These are phyloP conservation scores for Papilio gigon DNA, from an alignment of 2,888 invertebrate species.

Conservation along the genomic window DNA sequence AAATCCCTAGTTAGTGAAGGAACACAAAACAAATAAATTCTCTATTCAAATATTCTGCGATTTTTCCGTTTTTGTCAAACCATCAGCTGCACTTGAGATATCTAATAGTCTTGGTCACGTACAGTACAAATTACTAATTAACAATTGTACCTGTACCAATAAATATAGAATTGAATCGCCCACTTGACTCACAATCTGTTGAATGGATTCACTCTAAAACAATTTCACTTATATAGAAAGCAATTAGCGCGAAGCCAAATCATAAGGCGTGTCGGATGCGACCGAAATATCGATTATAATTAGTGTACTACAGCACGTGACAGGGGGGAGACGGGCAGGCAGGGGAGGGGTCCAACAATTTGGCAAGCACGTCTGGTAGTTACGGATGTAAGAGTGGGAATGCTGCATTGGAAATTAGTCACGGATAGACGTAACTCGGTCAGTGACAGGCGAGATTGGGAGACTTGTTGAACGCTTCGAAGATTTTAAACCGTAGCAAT, in stretches of 20 bases:
- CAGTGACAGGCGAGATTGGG: slow-evolving; percentile 15
- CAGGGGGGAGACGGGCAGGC: not conserved
- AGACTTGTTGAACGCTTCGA: slow-evolving; percentile 6
- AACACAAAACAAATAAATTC: too few relatives aligned
- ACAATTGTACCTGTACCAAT: too few relatives aligned
- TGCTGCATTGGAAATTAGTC: slow-evolving; percentile 25
- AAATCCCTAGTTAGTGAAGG: too few relatives aligned
- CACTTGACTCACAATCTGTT: not conserved
- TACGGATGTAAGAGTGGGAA: slow-evolving; percentile 17
- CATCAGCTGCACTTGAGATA: too few relatives aligned
- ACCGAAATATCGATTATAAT: slow-evolving; percentile 26
- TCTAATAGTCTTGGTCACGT: too few relatives aligned
- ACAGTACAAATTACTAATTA: too few relatives aligned
- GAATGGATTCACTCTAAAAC: not conserved
- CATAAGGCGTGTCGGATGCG: slow-evolving; percentile 20
- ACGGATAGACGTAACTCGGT: slow-evolving; percentile 19
- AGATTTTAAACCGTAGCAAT: not conserved
- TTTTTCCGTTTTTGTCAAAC: too few relatives aligned
- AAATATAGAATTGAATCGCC: not conserved
- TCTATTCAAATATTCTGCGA: too few relatives aligned
- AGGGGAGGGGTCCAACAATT: not conserved
- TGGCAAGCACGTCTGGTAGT: slow-evolving; percentile 17
- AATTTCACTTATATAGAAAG: slow-evolving; percentile 9
- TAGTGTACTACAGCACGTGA: slow-evolving; percentile 32
- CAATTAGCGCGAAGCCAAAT: slow-evolving; percentile 21